Evolutionary conservation across 2,797 vertebrate species (phyloP).

Genomic region (Sciurus carolinensis): DNA sequence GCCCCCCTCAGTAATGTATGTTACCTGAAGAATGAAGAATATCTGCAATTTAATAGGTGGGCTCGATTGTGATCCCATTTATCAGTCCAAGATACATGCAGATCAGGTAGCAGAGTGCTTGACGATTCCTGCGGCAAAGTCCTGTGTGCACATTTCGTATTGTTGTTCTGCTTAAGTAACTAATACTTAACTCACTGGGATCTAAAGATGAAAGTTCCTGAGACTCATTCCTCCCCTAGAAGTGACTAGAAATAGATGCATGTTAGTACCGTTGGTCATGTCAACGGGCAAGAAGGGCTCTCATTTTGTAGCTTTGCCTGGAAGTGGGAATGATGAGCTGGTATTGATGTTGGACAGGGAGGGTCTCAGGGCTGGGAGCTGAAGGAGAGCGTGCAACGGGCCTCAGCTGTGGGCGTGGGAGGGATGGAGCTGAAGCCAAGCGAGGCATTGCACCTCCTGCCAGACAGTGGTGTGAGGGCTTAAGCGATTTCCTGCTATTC

Average conservation of each 20-base stretch:
- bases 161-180: background rate
- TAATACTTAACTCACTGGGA: background rate
- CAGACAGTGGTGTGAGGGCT: conserved; percentile 75
- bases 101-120: background rate
- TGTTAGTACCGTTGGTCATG: background rate
- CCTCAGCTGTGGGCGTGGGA: conserved; percentile 69
- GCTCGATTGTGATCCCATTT: background rate
- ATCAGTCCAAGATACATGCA: background rate
- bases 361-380: background rate
- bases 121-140: background rate
- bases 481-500: conserved; percentile 83
- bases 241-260: background rate
- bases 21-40: background rate
- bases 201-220: background rate
- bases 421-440: conserved; percentile 70
- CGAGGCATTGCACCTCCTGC: conserved; percentile 71
- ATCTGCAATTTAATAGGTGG: background rate
- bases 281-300: background rate
- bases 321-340: background rate
- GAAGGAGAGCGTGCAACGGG: background rate
- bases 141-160: background rate
- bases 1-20: background rate
- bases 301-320: background rate
- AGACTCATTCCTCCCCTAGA: background rate
- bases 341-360: background rate